These are phyloP conservation scores for Holothuria scabra DNA, from an alignment of 53 echinoderm and acorn worm species.

Conservation along the genomic window DNA sequence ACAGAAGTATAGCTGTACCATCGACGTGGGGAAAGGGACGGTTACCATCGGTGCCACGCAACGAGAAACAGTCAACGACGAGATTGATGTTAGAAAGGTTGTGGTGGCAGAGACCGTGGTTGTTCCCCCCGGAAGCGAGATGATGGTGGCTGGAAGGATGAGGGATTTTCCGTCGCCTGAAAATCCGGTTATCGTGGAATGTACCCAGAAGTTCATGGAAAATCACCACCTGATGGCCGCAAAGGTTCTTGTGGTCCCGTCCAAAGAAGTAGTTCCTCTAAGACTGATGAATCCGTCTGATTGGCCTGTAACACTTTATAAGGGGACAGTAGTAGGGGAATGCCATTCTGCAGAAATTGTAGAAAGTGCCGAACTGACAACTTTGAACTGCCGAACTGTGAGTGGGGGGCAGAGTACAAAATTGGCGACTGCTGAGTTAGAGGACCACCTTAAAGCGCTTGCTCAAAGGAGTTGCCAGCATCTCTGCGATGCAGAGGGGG, in stretches of 20 bases:
- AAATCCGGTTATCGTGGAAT: neutral
- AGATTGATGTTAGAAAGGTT: slow-evolving; percentile 6
- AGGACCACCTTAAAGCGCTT: too few relatives aligned
- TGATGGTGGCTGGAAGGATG: slow-evolving; percentile 9
- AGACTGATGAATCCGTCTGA: slow-evolving; percentile 10
- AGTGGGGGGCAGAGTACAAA: neutral
- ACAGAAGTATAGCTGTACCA: neutral
- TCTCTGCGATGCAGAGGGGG: slow-evolving; percentile 6
- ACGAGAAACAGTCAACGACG: neutral
- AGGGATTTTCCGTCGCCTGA: neutral
- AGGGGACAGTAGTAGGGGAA: slow-evolving; percentile 10
- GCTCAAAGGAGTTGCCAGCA: too few relatives aligned
- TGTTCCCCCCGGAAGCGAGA: slow-evolving; percentile 44
- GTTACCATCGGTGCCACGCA: neutral
- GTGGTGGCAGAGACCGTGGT: slow-evolving; percentile 23
- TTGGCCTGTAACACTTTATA: neutral
- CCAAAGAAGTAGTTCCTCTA: neutral
- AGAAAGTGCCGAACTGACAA: neutral
- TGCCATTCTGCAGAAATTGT: slow-evolving; percentile 7
- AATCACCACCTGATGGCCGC: slow-evolving; percentile 15
- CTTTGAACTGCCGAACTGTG: neutral
- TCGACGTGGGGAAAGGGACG: slow-evolving; percentile 10
- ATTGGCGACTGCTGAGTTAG: too few relatives aligned
- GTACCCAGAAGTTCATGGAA: slow-evolving; percentile 21
- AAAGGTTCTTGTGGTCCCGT: neutral